Evolutionary conservation across 1,140 invertebrate genomes (phyloP).

Genomic region (Drosophila bocki): DNA sequence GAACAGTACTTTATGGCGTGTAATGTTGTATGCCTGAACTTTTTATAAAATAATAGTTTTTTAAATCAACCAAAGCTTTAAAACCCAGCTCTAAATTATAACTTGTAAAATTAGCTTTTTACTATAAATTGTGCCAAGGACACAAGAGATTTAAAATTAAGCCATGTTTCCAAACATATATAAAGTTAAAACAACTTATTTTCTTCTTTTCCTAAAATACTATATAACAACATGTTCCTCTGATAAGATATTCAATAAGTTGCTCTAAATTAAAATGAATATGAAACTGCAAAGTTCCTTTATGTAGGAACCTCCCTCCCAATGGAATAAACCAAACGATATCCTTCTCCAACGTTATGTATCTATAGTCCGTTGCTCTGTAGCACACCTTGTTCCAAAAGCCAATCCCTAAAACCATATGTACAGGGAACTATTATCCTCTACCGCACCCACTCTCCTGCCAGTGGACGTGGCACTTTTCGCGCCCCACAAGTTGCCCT

Average conservation of each 20-base stretch:
- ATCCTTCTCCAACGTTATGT: slow-evolving; percentile 49
- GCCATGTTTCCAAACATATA: neutral
- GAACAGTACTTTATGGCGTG: no score
- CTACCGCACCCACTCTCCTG: slow-evolving; percentile 45
- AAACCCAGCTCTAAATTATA: neutral
- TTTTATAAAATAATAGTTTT: neutral
- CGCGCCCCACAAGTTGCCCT: slow-evolving; percentile 74
- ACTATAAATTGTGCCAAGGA: neutral
- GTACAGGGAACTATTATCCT: slow-evolving; percentile 26
- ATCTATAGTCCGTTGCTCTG: slow-evolving; percentile 41
- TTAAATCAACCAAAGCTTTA: no score
- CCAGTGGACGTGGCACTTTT: slow-evolving; percentile 59
- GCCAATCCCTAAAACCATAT: slow-evolving; percentile 77
- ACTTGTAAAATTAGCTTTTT: neutral
- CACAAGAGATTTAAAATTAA: neutral
- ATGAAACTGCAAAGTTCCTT: neutral
- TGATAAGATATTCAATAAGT: neutral
- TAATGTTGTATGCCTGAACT: neutral
- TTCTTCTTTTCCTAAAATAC: no score
- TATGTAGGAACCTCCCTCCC: neutral
- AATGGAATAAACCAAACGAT: slow-evolving; percentile 6
- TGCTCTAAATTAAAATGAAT: slow-evolving; percentile 6
- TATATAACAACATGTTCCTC: neutral
- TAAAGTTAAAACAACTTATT: neutral
- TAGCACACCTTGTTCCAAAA: slow-evolving; percentile 74